Conservation (phyloP, 2,113 vertebrate species). For the Tretioscincus oriximinensis region DNA sequence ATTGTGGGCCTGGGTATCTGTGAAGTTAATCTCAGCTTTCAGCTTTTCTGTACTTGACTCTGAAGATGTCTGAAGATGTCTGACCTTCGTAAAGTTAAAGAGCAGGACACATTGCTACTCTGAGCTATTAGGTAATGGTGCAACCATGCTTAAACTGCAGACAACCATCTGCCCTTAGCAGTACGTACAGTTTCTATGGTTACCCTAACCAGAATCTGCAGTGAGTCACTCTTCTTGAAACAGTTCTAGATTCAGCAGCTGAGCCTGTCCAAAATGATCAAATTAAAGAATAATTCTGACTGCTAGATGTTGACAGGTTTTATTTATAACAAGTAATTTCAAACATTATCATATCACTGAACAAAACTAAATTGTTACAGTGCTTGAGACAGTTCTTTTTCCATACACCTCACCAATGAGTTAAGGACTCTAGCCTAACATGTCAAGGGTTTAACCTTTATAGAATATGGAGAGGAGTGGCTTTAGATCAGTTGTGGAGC, state of each 20-base stretch:
- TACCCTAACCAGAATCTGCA: slow-evolving; percentile 38
- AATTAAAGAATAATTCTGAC: not conserved
- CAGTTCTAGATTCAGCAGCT: slow-evolving; percentile 7
- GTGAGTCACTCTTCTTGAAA: slow-evolving; percentile 50
- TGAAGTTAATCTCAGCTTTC: slow-evolving; percentile 15
- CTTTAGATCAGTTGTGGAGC: too few relatives aligned
- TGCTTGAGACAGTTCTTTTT: fast-evolving
- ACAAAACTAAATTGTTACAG: not conserved
- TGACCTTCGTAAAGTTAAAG: not conserved
- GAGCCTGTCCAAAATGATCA: slow-evolving; percentile 10
- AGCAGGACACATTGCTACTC: slow-evolving; percentile 40
- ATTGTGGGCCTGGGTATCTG: not conserved
- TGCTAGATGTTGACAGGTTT: not conserved
- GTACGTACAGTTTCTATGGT: slow-evolving; percentile 56
- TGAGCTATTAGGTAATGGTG: slow-evolving; percentile 31
- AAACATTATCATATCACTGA: not conserved
- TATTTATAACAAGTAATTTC: not conserved
- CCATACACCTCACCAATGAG: not conserved
- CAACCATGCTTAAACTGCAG: slow-evolving; percentile 41
- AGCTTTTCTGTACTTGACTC: not conserved
- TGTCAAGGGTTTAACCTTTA: not conserved
- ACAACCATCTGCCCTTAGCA: slow-evolving; percentile 56
- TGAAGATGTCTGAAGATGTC: not conserved
- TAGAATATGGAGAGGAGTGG: not conserved
- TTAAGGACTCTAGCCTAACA: not conserved